Evolutionary conservation across 1,140 invertebrate species (phyloP), one percentile per base, ranked within the genome.

Genomic region (Procambarus virginalis): DNA sequence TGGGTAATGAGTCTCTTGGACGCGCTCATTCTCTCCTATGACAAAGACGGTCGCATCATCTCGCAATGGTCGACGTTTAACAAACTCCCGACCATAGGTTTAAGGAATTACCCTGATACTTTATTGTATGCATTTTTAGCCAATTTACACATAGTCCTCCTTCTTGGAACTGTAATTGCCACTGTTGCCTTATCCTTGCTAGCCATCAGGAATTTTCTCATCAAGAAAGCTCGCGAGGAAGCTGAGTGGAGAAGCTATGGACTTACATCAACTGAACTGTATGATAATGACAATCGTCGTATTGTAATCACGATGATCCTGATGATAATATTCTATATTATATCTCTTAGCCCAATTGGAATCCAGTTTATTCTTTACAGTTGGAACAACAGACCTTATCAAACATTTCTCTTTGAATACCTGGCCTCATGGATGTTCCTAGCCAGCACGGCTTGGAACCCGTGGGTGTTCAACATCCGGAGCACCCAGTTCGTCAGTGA

Each of bases 381-480:
- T 20, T 8, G 3, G 34, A 4, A 2, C 10, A 8, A 22, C n/a
- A 22, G 5, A 22, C 14, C 8, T 20, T 34, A 1, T 34, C 5
- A 73, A 9, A 17, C 12, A 20, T 20, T 20, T 20, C 10, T 73
- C 4, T 51, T 22, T 20, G 51, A 51, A 12, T 79, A 79, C 10
- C 48, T 79, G 9, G 51, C 17, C 4, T 51, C 10, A 45, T 79
- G 77, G 77, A 14, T 79, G 14, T 79, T 79, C 48, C 12, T 79
- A 20, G 77, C 48, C 14, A 51, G 14, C 46, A 51, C 48, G 4
- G 48, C 46, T 12, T 79, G 77, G 77, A 79, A 79, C 48, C 77
- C 77, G 10, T 79, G 77, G 77, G 14, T 79, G 8, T 79, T 51
- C 77, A 79, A 79, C 77, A 51, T 79, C 10, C 48, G 77, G 3